Base-by-base conservation (phyloP, 2,888 invertebrate species). In the Dicyrtomina minuta region DNA sequence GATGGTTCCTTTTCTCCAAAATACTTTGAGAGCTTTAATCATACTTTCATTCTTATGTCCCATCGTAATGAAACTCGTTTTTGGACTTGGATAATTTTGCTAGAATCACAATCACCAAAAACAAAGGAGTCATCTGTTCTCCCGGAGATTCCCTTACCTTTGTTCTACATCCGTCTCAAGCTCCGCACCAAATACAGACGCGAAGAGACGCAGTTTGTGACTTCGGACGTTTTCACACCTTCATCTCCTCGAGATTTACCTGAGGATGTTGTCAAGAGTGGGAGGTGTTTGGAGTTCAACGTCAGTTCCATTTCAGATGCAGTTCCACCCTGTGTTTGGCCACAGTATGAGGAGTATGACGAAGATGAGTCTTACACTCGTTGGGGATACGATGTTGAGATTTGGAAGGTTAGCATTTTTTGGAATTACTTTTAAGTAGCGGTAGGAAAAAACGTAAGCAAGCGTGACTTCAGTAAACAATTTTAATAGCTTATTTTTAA, bases 331-430 rank as follows among this genome's bases (percentile, higher is more conserved):
- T 58, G 26, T 26, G 33, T 67, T 49, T 67, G 66, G 66, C 66
- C 66, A 58, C 33, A 58, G 1, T 67, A 56, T 43, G 43, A 27
- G 6, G n/a, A 3, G 5, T n/a, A n/a, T n/a, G n/a, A n/a, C n/a
- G 64, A 51, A 15, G 64, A 26, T 8, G 53, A 51, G 20, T 15
- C 20, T 13, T 13, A 13, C 5, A 12, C 26, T 20, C 8, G 12
- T 17, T 64, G 64, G 64, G 64, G 51, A 27, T 64, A 64, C n/a
- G 53, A 51, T 27, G 20, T 64, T 2, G 53, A 64, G 51, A 53
- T 64, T 24, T 64, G 64, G 64, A 41, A 64, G 51, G 64, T 64
- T n/a, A n/a, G n/a, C n/a, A n/a, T n/a, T n/a, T n/a, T n/a, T n/a
- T n/a, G n/a, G n/a, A n/a, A n/a, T n/a, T n/a, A n/a, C n/a, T n/a